Conservation (phyloP, 37 sponge, comb jelly and placozoan genomes). For the Tethya wilhelma region DNA sequence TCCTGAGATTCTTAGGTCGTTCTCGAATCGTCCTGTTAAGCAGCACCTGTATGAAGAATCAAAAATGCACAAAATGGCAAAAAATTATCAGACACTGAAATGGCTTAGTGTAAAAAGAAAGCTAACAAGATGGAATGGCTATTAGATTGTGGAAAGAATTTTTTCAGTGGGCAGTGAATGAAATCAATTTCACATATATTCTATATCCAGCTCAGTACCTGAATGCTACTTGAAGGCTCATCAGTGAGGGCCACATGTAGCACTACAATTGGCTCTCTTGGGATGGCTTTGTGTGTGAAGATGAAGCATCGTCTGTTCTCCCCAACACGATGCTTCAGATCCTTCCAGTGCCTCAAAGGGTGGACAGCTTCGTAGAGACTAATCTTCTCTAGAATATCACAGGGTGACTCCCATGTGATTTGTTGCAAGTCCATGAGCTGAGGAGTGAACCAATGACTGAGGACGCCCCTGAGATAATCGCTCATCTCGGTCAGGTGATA, state of each 20-base stretch:
- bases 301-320: slow-evolving; percentile 68
- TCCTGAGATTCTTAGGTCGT: slow-evolving; percentile 13
- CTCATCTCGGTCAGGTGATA: slow-evolving; percentile 37
- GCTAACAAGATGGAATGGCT: not conserved
- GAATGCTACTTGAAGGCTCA: slow-evolving; percentile 58
- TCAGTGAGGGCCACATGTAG: slow-evolving; percentile 72
- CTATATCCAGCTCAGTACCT: slow-evolving; percentile 29
- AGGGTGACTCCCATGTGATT: slow-evolving; percentile 82
- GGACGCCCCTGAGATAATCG: slow-evolving; percentile 16
- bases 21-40: slow-evolving; percentile 23
- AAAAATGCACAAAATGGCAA: not conserved
- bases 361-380: slow-evolving; percentile 85
- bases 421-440: slow-evolving; percentile 67
- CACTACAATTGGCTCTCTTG: slow-evolving; percentile 73
- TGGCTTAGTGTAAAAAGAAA: not conserved
- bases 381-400: slow-evolving; percentile 84
- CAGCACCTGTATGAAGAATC: slow-evolving; percentile 21
- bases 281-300: slow-evolving; percentile 70
- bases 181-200: not conserved
- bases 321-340: slow-evolving; percentile 78
- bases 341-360: slow-evolving; percentile 72
- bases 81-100: not conserved
- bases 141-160: not conserved
- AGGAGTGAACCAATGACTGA: slow-evolving; percentile 60
- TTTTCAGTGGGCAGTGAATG: not conserved